These are phyloP conservation scores for Ormyrus labotus DNA, from an alignment of 2,888 invertebrate species.

Conservation along the genomic window DNA sequence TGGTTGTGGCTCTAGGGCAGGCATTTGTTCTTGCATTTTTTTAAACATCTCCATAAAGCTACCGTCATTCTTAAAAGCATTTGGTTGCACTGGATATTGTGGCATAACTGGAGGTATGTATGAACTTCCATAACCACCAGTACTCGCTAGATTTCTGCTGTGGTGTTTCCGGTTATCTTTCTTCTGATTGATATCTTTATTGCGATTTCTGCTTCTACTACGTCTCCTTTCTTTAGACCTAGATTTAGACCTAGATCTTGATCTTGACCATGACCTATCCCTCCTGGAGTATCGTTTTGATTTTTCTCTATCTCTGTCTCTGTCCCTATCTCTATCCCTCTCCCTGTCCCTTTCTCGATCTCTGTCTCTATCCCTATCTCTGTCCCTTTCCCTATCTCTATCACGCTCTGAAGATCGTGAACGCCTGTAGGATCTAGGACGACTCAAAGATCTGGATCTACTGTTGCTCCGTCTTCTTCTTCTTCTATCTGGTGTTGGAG, in stretches of 20 bases:
- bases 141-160: slow-evolving; percentile 18
- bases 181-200: slow-evolving; percentile 60
- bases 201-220: slow-evolving; percentile 65
- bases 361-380: slow-evolving; percentile 58
- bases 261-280: slow-evolving; percentile 59
- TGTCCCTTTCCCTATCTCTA: slow-evolving; percentile 51
- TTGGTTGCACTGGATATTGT: slow-evolving; percentile 75
- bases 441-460: slow-evolving; percentile 65
- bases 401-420: slow-evolving; percentile 58
- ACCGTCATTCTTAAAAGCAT: slow-evolving; percentile 91
- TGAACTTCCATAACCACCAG: slow-evolving; percentile 6
- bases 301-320: slow-evolving; percentile 52
- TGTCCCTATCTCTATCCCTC: slow-evolving; percentile 57
- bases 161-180: slow-evolving; percentile 67
- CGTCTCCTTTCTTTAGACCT: slow-evolving; percentile 68
- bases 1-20: slow-evolving; percentile 69
- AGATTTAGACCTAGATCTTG: slow-evolving; percentile 58
- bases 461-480: slow-evolving; percentile 68
- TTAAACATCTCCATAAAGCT: slow-evolving; percentile 94
- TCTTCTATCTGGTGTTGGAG: slow-evolving; percentile 66
- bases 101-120: slow-evolving; percentile 39
- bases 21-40: slow-evolving; percentile 84
- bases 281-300: slow-evolving; percentile 51
- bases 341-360: slow-evolving; percentile 53
- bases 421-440: slow-evolving; percentile 61